phyloP scores from a whole-genome alignment of 2,797 vertebrate species.

The Orientallactaga sibirica region DNA sequence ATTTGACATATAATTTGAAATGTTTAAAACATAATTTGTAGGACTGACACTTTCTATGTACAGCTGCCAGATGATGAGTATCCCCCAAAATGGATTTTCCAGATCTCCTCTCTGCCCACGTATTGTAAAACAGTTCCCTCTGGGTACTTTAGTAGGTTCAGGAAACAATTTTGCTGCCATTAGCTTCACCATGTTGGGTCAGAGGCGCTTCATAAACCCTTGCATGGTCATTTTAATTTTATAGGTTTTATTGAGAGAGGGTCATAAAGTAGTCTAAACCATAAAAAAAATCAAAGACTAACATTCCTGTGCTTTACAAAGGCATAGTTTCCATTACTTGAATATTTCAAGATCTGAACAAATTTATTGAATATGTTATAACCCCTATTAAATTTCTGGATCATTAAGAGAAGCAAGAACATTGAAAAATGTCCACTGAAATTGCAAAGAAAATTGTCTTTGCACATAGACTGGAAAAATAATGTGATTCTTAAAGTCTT shows the following conservation, averaged over 20 bases:
- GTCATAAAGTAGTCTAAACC: constrained; percentile 67
- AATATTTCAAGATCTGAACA: constrained; percentile 68
- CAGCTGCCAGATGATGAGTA: constrained; percentile 30
- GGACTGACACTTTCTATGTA: not conserved
- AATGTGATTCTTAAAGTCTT: constrained; percentile 41
- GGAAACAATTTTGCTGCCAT: constrained; percentile 66
- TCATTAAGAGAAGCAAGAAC: constrained; percentile 52
- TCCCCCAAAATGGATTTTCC: constrained; percentile 28
- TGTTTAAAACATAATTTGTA: constrained; percentile 54
- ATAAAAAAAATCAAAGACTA: constrained; percentile 78
- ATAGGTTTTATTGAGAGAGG: constrained; percentile 77
- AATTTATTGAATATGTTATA: constrained; percentile 63
- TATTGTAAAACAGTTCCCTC: constrained; percentile 54
- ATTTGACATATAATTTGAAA: constrained; percentile 33
- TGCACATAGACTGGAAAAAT: constrained; percentile 29
- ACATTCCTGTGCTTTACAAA: constrained; percentile 65
- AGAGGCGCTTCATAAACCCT: constrained; percentile 75
- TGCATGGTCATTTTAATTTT: constrained; percentile 80
- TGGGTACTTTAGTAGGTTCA: constrained; percentile 59
- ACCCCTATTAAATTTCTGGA: constrained; percentile 65
- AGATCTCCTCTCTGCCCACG: constrained; percentile 16
- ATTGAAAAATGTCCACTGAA: constrained; percentile 55
- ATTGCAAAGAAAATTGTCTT: constrained; percentile 21
- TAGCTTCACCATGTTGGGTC: constrained; percentile 57
- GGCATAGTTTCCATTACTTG: constrained; percentile 72